Percentiles rank a stretch among this genome's conserved stretches.
These are phyloP conservation scores for Toxostoma redivivum DNA, from an alignment of 2,113 vertebrate genomes.

Conservation along the genomic window DNA sequence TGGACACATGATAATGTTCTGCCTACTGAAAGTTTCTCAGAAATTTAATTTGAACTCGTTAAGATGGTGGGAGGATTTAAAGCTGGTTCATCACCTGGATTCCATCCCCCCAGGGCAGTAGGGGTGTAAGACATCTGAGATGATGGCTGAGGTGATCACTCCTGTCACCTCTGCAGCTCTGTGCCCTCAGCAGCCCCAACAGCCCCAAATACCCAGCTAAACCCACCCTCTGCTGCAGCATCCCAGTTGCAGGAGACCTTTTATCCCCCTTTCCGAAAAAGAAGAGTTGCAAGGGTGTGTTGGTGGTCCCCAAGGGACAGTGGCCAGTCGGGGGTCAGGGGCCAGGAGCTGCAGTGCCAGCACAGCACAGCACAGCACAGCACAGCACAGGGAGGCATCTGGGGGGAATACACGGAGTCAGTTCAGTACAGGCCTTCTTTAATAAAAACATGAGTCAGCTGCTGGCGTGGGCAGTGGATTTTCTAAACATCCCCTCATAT, in stretches of 20 bases:
- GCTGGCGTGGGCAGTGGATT: slow-evolving; percentile 74
- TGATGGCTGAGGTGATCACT: not conserved
- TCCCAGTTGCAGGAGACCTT: not conserved
- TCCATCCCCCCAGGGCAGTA: not conserved
- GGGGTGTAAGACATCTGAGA: not conserved
- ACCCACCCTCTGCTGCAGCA: not conserved
- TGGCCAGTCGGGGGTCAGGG: not conserved
- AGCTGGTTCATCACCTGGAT: not conserved
- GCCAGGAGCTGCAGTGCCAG: not conserved
- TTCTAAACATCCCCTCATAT: slow-evolving; percentile 79
- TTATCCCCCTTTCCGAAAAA: not conserved
- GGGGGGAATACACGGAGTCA: not conserved
- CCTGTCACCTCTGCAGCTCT: not conserved
- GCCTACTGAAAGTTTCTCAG: not conserved
- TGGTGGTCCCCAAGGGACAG: not conserved
- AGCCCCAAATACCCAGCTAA: not conserved
- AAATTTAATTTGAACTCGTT: not conserved
- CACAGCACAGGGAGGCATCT: not conserved
- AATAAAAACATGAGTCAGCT: slow-evolving; percentile 78
- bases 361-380: not conserved
- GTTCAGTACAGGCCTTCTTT: slow-evolving; percentile 46
- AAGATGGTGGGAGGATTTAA: not conserved
- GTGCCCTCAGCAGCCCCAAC: not conserved
- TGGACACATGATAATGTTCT: not conserved
- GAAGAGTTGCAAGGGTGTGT: not conserved